Evolutionary conservation across 92 coral and sea anemone species (phyloP).

Genomic region (Zoanthus gigantus): DNA sequence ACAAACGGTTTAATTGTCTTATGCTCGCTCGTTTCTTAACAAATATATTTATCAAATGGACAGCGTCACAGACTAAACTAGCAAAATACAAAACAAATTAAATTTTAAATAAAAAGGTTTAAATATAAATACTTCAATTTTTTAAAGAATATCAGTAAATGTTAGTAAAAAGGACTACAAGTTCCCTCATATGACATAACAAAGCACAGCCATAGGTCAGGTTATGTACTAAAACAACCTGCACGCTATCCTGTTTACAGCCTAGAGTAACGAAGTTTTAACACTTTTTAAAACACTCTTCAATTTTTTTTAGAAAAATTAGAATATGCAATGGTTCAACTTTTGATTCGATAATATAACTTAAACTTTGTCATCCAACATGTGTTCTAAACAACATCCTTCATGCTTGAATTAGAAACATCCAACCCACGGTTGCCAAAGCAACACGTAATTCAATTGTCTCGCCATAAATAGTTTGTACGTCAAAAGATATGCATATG

Average conservation of each 20-base stretch:
- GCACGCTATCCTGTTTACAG: conserved; percentile 26
- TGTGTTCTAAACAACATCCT: conserved; percentile 11
- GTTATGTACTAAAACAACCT: neutral
- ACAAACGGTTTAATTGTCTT: conserved; percentile 50
- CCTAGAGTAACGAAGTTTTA: neutral
- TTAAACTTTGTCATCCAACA: neutral
- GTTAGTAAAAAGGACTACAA: too few species aligned
- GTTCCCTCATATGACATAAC: neutral
- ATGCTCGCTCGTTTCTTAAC: conserved; percentile 28
- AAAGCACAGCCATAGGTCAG: conserved; percentile 10
- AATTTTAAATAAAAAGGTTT: neutral
- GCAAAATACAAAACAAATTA: neutral
- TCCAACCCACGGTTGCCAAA: conserved; percentile 18
- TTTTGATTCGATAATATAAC: neutral
- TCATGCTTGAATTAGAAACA: conserved; percentile 17
- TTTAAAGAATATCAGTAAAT: neutral
- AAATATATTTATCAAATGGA: conserved; percentile 23
- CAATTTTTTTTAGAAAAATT: neutral
- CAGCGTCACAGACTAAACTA: neutral
- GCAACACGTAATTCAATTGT: conserved; percentile 41
- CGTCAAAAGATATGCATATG: conserved; percentile 35
- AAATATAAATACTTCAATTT: neutral
- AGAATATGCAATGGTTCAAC: neutral
- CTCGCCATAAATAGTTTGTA: conserved; percentile 49
- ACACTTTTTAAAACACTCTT: neutral